Base-by-base conservation (phyloP, 2,797 vertebrate species). In the Notolabrus celidotus region DNA sequence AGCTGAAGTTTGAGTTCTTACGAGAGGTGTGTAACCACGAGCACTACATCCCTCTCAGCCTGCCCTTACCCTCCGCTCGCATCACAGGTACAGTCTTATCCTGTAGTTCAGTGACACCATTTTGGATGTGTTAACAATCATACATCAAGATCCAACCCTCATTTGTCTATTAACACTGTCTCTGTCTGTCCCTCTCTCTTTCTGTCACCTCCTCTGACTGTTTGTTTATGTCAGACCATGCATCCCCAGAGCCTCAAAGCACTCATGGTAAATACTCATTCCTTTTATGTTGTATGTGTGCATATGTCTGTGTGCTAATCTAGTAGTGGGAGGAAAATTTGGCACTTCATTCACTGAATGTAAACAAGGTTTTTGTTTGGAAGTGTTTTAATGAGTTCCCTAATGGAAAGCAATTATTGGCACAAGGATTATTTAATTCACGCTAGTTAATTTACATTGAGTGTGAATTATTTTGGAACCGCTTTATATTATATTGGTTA, bases 21-120 rank as follows among this genome's bases (percentile, higher is more conserved):
- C 95, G 96, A 89, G 98, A 99, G 83, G 96, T 99, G 67, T 99
- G 98, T 80, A 98, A 97, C 83, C 95, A 99, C 1, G 98, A 99
- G 74, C 98, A 99, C 86, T 99, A 98, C 80, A 96, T 99, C 69
- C 97, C 97, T 45, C 91, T 99, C 75, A 99, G 97, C 84, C 93
- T 99, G 68, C 98, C 98, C 12, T 87, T 98, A 63, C 94, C 95
- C 39, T 99, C 97, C 1, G 94, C 96, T 70, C 92, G 95, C 72
- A 98, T 98, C 87, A 93, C 96, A 92, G 97, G 97, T 99, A 90
- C 15, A 38, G 16, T 34, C 22, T 17, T 17, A 17, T 2, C 1
- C 34, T 11, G 12, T 5, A 1, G 34, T 20, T 53, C n/a, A n/a
- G 41, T 15, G 47, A 41, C 17, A 1, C 62, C 50, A 7, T 7